These are phyloP conservation scores for Phodopus roborovskii DNA, from an alignment of 2,113 vertebrate species.

Conservation along the genomic window DNA sequence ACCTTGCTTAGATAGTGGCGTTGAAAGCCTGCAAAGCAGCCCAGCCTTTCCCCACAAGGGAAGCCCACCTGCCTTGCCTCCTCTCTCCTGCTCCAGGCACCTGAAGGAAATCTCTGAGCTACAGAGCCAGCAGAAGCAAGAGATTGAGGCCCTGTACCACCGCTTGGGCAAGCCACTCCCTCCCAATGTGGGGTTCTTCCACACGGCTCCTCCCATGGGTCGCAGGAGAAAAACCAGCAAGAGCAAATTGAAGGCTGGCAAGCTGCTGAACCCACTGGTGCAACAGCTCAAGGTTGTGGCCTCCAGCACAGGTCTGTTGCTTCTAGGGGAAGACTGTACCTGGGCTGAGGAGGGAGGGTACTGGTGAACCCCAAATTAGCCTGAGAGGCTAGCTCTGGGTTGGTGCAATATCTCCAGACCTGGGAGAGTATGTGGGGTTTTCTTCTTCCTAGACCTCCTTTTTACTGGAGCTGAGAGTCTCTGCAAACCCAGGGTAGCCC, in stretches of 20 bases:
- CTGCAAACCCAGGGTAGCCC: background rate
- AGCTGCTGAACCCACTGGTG: constrained; percentile 95
- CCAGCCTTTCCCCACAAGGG: background rate
- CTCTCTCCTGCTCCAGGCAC: constrained; percentile 86
- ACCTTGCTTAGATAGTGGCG: background rate
- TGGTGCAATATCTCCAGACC: background rate
- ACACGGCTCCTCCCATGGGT: constrained; percentile 90
- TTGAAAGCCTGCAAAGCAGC: background rate
- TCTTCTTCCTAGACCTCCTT: background rate
- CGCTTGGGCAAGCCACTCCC: constrained; percentile 94
- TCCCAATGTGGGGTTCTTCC: constrained; percentile 91
- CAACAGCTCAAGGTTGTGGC: constrained; percentile 95
- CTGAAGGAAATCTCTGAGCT: constrained; percentile 97
- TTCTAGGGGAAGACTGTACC: background rate
- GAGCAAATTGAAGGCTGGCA: constrained; percentile 95
- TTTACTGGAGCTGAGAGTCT: background rate
- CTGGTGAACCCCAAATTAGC: background rate
- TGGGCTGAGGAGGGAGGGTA: background rate
- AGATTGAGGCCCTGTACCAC: constrained; percentile 95
- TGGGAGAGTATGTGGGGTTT: background rate
- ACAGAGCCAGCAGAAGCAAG: constrained; percentile 95
- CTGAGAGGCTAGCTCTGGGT: background rate
- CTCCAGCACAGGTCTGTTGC: constrained; percentile 91
- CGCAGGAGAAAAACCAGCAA: constrained; percentile 93
- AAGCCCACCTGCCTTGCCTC: background rate